These are phyloP conservation scores for Diadumene lineata DNA, from an alignment of 92 coral and sea anemone genomes.

Conservation along the genomic window DNA sequence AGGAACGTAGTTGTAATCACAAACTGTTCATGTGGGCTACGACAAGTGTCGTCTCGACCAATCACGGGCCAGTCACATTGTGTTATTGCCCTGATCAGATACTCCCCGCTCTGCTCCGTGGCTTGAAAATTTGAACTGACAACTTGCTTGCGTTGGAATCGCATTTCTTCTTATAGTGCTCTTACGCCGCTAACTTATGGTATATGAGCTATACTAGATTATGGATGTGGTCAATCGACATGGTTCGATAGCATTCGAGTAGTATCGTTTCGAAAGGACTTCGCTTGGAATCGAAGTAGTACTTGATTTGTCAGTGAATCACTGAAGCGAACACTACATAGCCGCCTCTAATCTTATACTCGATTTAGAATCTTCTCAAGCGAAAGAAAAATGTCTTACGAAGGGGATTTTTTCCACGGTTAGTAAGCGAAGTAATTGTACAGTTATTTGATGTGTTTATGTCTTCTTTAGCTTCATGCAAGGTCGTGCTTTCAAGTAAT, in stretches of 20 bases:
- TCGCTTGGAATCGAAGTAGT: neutral
- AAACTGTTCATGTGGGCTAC: neutral
- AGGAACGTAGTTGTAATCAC: neutral
- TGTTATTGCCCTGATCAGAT: neutral
- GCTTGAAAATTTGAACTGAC: too few species aligned
- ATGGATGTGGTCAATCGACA: neutral
- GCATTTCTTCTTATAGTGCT: too few species aligned
- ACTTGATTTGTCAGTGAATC: neutral
- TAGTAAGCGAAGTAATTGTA: neutral
- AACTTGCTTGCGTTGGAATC: too few species aligned
- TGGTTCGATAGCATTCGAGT: neutral
- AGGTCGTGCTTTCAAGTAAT: neutral
- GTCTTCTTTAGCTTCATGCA: neutral
- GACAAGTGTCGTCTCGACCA: constrained; percentile 19
- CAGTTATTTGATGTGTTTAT: neutral
- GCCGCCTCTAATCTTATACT: constrained; percentile 2
- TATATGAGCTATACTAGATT: neutral
- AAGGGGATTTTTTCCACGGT: constrained; percentile 31
- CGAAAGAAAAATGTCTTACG: constrained; percentile 3
- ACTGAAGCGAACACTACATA: neutral
- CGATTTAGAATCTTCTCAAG: neutral
- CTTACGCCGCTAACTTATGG: too few species aligned
- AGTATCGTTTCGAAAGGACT: neutral
- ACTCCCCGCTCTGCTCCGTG: too few species aligned
- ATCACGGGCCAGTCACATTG: constrained; percentile 30